Evolutionary conservation across 2,888 invertebrate genomes (phyloP), one percentile per base, ranked within the genome.

Genomic region (Escarpia spicata): DNA sequence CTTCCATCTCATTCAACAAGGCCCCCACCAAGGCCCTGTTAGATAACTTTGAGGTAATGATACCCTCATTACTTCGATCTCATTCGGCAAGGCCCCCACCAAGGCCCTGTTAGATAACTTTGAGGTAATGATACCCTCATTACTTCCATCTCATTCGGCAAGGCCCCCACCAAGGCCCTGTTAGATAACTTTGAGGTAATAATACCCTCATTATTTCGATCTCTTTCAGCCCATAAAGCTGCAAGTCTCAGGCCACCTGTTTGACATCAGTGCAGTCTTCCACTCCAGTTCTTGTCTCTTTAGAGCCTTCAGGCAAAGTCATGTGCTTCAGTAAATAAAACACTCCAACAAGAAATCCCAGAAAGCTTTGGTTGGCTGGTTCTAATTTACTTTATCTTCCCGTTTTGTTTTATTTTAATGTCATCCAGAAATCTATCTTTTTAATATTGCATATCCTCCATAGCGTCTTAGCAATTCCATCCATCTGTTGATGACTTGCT

Each of bases 21-120:
- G 96, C 96, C 93, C 96, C 96, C 8, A 96, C 96, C n/a, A 95
- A 95, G 93, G 95, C 96, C 58, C 95, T 97, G 4, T 94, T 97
- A 10, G 96, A 96, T 93, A 96, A 96, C 92, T 96, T 94, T 94
- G 96, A 96, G 95, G 96, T 96, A 92, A n/a, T 60, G 60, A 37
- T 60, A 95, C 95, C 58, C 95, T 96, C 93, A 94, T 96, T 92
- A 96, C 95, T 43, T 93, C 95, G 19, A 95, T 96, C 90, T 93
- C 95, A n/a, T 95, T 94, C 37, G 95, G 95, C 92, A 94, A 94
- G 43, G 96, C 96, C 93, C 96, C 96, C 8, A 96, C 96, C n/a
- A 95, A 95, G 93, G 95, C 96, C 58, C 95, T 97, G 4, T 94
- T 97, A 10, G 96, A 96, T 93, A 96, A 96, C 92, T 96, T 94